Evolutionary conservation across 2,113 vertebrate genomes (phyloP).

Genomic region (Pyxicephalus adspersus): DNA sequence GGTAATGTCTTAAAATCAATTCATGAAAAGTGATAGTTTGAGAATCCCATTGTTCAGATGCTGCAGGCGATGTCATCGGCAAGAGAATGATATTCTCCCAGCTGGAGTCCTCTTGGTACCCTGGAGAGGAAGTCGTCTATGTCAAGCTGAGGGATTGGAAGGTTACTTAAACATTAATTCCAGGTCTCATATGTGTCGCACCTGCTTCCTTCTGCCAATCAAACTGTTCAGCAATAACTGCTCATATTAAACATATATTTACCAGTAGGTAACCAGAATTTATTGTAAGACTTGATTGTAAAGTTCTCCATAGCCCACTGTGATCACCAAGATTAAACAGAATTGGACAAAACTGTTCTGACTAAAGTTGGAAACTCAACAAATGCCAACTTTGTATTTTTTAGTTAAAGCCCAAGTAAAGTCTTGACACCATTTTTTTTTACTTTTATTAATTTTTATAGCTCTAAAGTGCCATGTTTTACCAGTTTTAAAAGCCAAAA

Average conservation of each 20-base stretch:
- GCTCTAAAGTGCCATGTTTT: no score
- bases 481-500: no score
- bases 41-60: not conserved
- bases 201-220: conserved; percentile 46
- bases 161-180: conserved; percentile 34
- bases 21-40: conserved; percentile 16
- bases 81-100: conserved; percentile 33
- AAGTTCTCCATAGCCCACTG: not conserved
- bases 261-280: not conserved
- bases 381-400: no score
- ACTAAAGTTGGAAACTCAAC: no score
- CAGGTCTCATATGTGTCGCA: conserved; percentile 13
- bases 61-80: conserved; percentile 18
- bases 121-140: conserved; percentile 34
- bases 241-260: not conserved
- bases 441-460: no score
- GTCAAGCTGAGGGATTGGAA: conserved; percentile 16
- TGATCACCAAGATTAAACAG: not conserved
- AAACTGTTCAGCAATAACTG: not conserved
- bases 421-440: no score
- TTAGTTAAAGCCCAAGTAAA: no score
- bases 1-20: not conserved
- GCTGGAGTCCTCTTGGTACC: conserved; percentile 19
- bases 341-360: no score
- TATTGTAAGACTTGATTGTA: not conserved